Conservation (phyloP, 1,140 invertebrate genomes). For the Zaprionus gabonicus region DNA sequence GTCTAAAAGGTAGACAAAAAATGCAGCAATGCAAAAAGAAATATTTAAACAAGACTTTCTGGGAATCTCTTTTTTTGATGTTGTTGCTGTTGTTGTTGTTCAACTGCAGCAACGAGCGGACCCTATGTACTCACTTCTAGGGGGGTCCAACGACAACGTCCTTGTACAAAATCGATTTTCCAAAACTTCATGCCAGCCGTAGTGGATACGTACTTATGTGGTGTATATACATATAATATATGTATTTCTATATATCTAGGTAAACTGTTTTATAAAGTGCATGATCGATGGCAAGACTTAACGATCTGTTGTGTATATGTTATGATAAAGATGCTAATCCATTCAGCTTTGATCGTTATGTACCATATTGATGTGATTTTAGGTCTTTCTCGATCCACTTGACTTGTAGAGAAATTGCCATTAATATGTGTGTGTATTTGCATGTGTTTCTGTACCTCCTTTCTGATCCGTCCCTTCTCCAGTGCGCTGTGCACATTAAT, state of each 20-base stretch:
- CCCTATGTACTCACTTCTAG: slow-evolving; percentile 24
- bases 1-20: slow-evolving; percentile 78
- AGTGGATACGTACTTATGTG: slow-evolving; percentile 56
- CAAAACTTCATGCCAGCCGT: slow-evolving; percentile 78
- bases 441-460: background rate
- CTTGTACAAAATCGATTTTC: slow-evolving; percentile 84
- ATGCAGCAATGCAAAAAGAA: slow-evolving; percentile 24
- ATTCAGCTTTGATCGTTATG: slow-evolving; percentile 12
- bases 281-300: background rate
- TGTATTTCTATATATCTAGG: slow-evolving; percentile 10
- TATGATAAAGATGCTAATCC: slow-evolving; percentile 23
- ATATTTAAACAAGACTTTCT: slow-evolving; percentile 31
- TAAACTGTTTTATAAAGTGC: slow-evolving; percentile 16
- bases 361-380: slow-evolving; percentile 50
- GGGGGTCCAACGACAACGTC: slow-evolving; percentile 63
- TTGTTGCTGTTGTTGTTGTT: slow-evolving; percentile 13
- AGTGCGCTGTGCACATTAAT: slow-evolving; percentile 25
- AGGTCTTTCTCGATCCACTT: slow-evolving; percentile 29
- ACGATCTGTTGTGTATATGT: slow-evolving; percentile 12
- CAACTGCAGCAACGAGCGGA: slow-evolving; percentile 50
- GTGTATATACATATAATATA: slow-evolving; percentile 13
- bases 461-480: slow-evolving; percentile 6
- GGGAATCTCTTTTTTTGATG: slow-evolving; percentile 19
- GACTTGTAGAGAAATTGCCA: background rate
- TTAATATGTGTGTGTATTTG: slow-evolving; percentile 10